These are phyloP conservation scores for Thunnus albacares DNA, from an alignment of 2,797 vertebrate genomes.

Conservation along the genomic window DNA sequence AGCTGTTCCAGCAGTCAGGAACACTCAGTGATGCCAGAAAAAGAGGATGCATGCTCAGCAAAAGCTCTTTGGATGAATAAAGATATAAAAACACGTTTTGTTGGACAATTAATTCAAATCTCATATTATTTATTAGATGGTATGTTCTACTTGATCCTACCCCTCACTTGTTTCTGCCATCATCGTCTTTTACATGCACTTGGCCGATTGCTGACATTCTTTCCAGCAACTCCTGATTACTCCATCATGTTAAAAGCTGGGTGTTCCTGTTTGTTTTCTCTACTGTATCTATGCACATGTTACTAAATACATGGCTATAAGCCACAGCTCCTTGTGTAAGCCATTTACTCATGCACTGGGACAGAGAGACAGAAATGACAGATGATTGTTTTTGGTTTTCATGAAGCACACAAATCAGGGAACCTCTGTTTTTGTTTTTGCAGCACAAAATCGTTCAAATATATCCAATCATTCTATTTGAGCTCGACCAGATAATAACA, in stretches of 20 bases:
- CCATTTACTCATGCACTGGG: slow-evolving; percentile 14
- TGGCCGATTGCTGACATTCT: slow-evolving; percentile 80
- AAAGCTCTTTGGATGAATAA: neutral
- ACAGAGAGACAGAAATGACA: slow-evolving; percentile 36
- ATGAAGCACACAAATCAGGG: slow-evolving; percentile 5
- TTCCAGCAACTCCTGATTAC: slow-evolving; percentile 80
- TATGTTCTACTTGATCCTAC: neutral
- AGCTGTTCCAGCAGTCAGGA: slow-evolving; percentile 37
- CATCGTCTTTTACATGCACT: slow-evolving; percentile 56
- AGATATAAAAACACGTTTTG: slow-evolving; percentile 6
- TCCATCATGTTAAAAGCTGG: slow-evolving; percentile 76
- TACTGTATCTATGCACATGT: slow-evolving; percentile 80
- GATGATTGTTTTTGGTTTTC: slow-evolving; percentile 20
- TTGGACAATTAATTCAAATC: slow-evolving; percentile 21
- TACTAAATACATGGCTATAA: slow-evolving; percentile 61
- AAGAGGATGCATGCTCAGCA: slow-evolving; percentile 6
- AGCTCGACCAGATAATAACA: neutral
- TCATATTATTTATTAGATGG: slow-evolving; percentile 17
- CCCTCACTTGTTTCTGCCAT: slow-evolving; percentile 39
- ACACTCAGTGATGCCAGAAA: slow-evolving; percentile 3
- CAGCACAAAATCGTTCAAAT: neutral
- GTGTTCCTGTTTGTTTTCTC: slow-evolving; percentile 84
- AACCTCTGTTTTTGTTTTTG: slow-evolving; percentile 11
- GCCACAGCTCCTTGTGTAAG: slow-evolving; percentile 58
- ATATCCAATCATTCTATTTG: neutral